Evolutionary conservation across 2,888 invertebrate species (phyloP).

Genomic region (Lithosia quadra): DNA sequence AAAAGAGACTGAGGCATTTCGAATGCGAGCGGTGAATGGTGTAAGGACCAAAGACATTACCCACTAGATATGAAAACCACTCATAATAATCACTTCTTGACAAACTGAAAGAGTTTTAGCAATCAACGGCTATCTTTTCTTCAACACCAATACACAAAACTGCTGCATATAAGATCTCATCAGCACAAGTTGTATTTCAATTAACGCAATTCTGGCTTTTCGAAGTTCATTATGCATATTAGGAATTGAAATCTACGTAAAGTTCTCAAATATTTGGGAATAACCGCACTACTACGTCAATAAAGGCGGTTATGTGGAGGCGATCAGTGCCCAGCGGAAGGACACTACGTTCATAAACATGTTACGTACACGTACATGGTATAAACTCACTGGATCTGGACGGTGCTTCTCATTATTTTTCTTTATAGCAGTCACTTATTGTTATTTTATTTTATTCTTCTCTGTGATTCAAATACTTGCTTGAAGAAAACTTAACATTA

Average conservation of each 20-base stretch:
- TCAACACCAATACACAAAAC: too few relatives aligned
- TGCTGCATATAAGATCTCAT: too few relatives aligned
- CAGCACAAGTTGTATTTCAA: too few relatives aligned
- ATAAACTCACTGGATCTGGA: not conserved
- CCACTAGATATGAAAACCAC: not conserved
- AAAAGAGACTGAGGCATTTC: conserved; percentile 45
- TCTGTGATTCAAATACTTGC: too few relatives aligned
- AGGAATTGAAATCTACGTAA: not conserved
- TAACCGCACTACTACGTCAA: conserved; percentile 1
- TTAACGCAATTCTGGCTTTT: not conserved
- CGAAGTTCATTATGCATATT: not conserved
- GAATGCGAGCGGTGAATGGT: conserved; percentile 22
- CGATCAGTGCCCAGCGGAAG: conserved; percentile 3
- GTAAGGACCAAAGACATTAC: not conserved
- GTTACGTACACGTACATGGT: not conserved
- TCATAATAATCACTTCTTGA: not conserved
- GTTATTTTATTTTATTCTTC: too few relatives aligned
- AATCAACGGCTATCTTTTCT: too few relatives aligned
- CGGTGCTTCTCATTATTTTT: not conserved
- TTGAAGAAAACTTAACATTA: too few relatives aligned
- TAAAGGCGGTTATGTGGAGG: not conserved
- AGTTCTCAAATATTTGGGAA: not conserved
- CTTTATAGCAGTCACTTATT: not conserved
- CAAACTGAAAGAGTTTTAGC: too few relatives aligned
- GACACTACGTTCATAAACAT: conserved; percentile 4